A percentile compares a stretch with the other conserved stretches of the same genome.
Evolutionary conservation across 2,113 vertebrate species (phyloP).

Genomic region (Heterotis niloticus): DNA sequence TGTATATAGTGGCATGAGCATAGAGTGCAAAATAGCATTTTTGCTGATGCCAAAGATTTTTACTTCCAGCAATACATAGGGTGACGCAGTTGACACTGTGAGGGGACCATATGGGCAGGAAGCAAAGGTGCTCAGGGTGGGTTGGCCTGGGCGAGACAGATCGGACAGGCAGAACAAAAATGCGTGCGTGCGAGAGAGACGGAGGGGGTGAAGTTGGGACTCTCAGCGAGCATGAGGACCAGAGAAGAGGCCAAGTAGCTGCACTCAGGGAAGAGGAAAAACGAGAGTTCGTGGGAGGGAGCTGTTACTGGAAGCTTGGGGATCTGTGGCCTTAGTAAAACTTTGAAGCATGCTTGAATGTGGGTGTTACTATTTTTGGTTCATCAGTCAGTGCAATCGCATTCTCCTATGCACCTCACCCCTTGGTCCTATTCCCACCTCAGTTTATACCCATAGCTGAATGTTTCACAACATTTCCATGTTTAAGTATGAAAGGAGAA

Average conservation of each 20-base stretch:
- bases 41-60: neutral
- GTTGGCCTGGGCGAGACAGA: neutral
- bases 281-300: neutral
- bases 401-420: too few species aligned
- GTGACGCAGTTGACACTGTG: neutral
- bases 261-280: neutral
- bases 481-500: neutral
- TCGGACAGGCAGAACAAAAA: neutral
- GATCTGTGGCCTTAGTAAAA: too few species aligned
- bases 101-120: constrained; percentile 42
- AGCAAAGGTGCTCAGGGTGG: constrained; percentile 30
- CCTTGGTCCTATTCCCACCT: neutral
- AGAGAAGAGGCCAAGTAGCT: neutral
- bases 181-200: neutral
- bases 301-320: too few species aligned
- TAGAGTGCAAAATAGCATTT: neutral
- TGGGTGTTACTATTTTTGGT: constrained; percentile 1
- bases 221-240: neutral
- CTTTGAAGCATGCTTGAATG: too few species aligned
- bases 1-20: too few species aligned
- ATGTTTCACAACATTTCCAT: neutral
- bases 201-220: neutral
- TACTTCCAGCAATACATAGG: neutral
- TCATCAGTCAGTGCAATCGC: neutral
- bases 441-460: neutral